These are phyloP conservation scores for Paradoxurus hermaphroditus DNA, from an alignment of 2,113 vertebrate genomes.

Conservation along the genomic window DNA sequence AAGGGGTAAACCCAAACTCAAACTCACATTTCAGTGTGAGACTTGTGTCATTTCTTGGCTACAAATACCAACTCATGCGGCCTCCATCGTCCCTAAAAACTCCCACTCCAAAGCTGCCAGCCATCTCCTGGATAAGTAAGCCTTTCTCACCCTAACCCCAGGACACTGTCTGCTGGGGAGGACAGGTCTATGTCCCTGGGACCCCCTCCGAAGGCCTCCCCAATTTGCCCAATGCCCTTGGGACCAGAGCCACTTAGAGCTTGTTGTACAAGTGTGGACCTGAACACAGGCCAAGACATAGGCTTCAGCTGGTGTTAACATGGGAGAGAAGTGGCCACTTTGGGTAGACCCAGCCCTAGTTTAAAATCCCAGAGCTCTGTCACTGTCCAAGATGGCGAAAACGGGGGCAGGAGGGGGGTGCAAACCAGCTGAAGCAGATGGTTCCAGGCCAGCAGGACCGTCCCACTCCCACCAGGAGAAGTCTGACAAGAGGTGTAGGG, in stretches of 20 bases:
- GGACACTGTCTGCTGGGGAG: not conserved
- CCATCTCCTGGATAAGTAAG: fast-evolving
- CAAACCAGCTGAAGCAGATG: too few species aligned
- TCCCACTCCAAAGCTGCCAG: not conserved
- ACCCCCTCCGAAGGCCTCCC: not conserved
- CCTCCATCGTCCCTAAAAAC: not conserved
- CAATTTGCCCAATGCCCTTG: not conserved
- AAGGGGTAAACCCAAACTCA: not conserved
- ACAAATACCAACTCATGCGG: not conserved
- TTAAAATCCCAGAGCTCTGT: not conserved
- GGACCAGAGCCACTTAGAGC: not conserved
- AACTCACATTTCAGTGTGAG: not conserved
- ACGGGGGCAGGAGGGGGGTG: fast-evolving
- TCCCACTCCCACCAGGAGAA: not conserved
- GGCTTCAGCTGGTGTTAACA: too few species aligned
- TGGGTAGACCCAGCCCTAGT: not conserved
- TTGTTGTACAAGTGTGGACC: not conserved
- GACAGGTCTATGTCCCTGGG: not conserved
- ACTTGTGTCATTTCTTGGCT: not conserved
- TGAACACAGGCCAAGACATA: not conserved
- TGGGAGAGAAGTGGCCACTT: too few species aligned
- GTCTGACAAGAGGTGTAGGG: not conserved
- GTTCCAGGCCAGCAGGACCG: not conserved
- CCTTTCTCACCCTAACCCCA: not conserved
- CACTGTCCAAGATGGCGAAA: not conserved